Base-by-base conservation (phyloP, 2,113 vertebrate genomes). In the Corapipo altera region DNA sequence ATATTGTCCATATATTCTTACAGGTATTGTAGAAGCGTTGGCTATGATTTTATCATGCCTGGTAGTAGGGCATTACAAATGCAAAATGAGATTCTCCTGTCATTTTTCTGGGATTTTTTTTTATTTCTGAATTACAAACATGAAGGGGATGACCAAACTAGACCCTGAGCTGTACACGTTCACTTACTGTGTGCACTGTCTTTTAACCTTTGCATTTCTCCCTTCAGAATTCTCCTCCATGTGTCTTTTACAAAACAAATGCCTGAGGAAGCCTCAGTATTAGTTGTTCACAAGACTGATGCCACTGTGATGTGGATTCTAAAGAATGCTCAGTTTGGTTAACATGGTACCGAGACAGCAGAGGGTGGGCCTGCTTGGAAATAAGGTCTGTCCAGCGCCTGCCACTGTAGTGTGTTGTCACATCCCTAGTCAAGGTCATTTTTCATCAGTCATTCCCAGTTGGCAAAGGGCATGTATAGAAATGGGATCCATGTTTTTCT, bases 141-240 rank as follows among this genome's bases (percentile, higher is more conserved):
- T 33, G 27, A 61, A 59, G 44, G 16, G 2, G 0, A 11, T 65
- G 32, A 52, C 55, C 21, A 52, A 35, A 57, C 11, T n/a, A 28
- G 32, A 12, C 15, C 33, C 19, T 0, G 1, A 27, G 8, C 33
- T 80, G 16, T 30, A 0, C n/a, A 7, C 14, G 2, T 82, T 69
- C 35, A 5, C 8, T 83, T 79, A 15, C 0, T 5, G 3, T 49
- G 41, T 88, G 37, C 0, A 0, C 44, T 88, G 83, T 44, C 11
- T 71, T 77, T 64, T 23, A 55, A 27, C 14, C 48, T 83, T 32
- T 55, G 17, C 48, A 11, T 55, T 57, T 77, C 35, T 58, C 13
- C 10, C 61, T 74, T 64, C 37, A 62, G 51, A 74, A 37, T 55
- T 88, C 57, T 85, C 18, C 32, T 67, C 35, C 16, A 2, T 4